Evolutionary conservation across 1,140 invertebrate species (phyloP).

Genomic region (Zaprionus davidi): DNA sequence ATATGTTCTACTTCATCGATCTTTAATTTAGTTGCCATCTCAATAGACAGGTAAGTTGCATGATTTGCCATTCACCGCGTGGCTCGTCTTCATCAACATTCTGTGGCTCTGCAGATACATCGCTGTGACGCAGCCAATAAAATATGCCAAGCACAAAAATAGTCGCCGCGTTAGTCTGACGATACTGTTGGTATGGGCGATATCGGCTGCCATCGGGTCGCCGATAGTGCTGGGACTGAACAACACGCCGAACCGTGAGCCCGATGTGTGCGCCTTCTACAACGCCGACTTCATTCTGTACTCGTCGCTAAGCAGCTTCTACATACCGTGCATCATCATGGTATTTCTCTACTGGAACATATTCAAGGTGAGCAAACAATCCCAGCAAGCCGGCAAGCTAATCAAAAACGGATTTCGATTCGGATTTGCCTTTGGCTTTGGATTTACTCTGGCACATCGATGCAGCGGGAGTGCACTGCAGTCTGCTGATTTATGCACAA

Average conservation of each 20-base stretch:
- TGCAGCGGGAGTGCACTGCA: slow-evolving; percentile 7
- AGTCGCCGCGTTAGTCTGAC: slow-evolving; percentile 97
- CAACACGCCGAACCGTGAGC: slow-evolving; percentile 91
- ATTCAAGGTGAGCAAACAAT: slow-evolving; percentile 91
- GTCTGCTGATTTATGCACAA: slow-evolving; percentile 58
- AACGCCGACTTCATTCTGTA: slow-evolving; percentile 99
- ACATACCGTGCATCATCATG: slow-evolving; percentile 99
- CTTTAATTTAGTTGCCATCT: slow-evolving; percentile 99
- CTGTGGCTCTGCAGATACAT: slow-evolving; percentile 95
- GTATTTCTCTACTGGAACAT: slow-evolving; percentile 99
- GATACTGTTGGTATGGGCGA: slow-evolving; percentile 98
- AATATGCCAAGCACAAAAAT: slow-evolving; percentile 99
- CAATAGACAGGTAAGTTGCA: slow-evolving; percentile 95
- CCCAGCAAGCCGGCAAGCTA: slow-evolving; percentile 19
- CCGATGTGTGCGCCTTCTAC: slow-evolving; percentile 96
- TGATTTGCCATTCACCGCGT: too few relatives aligned
- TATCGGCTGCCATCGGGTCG: slow-evolving; percentile 97
- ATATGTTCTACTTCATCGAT: slow-evolving; percentile 99
- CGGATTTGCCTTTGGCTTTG: background rate
- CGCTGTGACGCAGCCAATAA: slow-evolving; percentile 99
- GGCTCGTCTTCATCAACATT: background rate
- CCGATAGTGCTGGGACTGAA: slow-evolving; percentile 98
- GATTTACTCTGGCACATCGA: background rate
- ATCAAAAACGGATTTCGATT: slow-evolving; percentile 55
- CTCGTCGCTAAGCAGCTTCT: slow-evolving; percentile 99